phyloP scores from a whole-genome alignment of 2,888 invertebrate genomes.

The Timema cristinae region DNA sequence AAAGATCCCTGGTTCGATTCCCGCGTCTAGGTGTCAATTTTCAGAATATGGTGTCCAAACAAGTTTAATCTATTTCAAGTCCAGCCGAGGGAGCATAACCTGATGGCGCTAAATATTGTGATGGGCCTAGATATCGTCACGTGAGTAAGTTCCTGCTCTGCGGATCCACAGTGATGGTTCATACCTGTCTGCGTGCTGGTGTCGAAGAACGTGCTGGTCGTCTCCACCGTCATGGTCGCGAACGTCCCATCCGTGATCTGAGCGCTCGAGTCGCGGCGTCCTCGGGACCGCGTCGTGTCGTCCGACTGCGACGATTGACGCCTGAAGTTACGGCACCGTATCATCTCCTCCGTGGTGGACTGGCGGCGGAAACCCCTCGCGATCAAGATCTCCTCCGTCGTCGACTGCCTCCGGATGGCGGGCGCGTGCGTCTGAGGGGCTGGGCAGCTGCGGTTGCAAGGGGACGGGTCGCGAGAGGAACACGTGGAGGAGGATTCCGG shows the following conservation, averaged over 20 bases:
- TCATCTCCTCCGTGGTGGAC: constrained; percentile 91
- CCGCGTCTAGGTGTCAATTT: too few relatives aligned
- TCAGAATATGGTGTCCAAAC: too few relatives aligned
- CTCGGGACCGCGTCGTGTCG: constrained; percentile 57
- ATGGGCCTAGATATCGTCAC: too few relatives aligned
- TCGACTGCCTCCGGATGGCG: constrained; percentile 79
- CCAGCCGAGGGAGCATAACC: too few relatives aligned
- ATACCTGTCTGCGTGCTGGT: constrained; percentile 88
- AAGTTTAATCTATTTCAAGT: too few relatives aligned
- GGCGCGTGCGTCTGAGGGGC: constrained; percentile 57
- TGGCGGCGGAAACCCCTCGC: constrained; percentile 85
- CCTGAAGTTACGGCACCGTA: constrained; percentile 85
- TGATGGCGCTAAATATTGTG: too few relatives aligned
- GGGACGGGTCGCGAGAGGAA: constrained; percentile 82
- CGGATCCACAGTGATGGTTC: too few relatives aligned
- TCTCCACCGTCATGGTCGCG: constrained; percentile 89
- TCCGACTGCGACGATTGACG: constrained; percentile 87
- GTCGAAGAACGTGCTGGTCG: constrained; percentile 87
- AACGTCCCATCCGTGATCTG: constrained; percentile 90
- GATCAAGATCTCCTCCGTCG: constrained; percentile 87
- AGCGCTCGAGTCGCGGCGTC: constrained; percentile 78
- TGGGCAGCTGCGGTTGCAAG: constrained; percentile 55
- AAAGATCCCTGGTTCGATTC: too few relatives aligned
- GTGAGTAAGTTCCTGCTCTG: too few relatives aligned
- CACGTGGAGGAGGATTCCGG: constrained; percentile 60